Base-by-base conservation (phyloP, 2,888 invertebrate species). In the Diarsia brunnea region DNA sequence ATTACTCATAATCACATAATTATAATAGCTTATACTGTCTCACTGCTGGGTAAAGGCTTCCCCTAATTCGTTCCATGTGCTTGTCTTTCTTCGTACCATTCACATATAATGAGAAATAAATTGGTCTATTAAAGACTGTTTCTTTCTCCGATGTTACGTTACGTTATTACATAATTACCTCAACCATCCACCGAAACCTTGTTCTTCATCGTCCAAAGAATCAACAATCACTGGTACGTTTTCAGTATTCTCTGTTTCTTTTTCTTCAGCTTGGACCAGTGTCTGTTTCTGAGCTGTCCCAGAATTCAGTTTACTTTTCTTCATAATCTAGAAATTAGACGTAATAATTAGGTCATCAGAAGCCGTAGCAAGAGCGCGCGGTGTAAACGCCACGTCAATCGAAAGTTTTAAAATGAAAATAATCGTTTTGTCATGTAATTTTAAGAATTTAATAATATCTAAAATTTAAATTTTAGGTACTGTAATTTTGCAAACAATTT, bases 111-210 rank as follows among this genome's bases (percentile, higher is more conserved):
- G 38, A 38, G 38, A 38, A 38, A 38, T 10, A 31, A 58, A 60
- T 21, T 38, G 7, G 12, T n/a, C 1, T 43, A 7, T 14, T n/a
- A 7, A 61, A n/a, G 3, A 43, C 12, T 63, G 7, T n/a, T 63
- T 19, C 16, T 55, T 27, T 8, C 19, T n/a, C n/a, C n/a, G n/a
- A n/a, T n/a, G 0, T 19, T 0, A 21, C 11, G 12, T 38, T 21
- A 45, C 3, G n/a, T 4, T 43, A 43, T 27, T 21, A 12, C 21
- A 45, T 14, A 73, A 74, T 81, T 89, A 96, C 96, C 92, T 94
- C 11, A 96, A 92, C 96, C 96, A 96, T 31, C 95, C 95, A 38
- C 96, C 95, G 80, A 96, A 96, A 7, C 96, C 96, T 83, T 94
- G 94, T 43, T 96, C 94, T 66, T 95, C 95, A 69, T 96, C 95